Evolutionary conservation across 2,888 invertebrate species (phyloP).

Genomic region (Callyntrura sp.): DNA sequence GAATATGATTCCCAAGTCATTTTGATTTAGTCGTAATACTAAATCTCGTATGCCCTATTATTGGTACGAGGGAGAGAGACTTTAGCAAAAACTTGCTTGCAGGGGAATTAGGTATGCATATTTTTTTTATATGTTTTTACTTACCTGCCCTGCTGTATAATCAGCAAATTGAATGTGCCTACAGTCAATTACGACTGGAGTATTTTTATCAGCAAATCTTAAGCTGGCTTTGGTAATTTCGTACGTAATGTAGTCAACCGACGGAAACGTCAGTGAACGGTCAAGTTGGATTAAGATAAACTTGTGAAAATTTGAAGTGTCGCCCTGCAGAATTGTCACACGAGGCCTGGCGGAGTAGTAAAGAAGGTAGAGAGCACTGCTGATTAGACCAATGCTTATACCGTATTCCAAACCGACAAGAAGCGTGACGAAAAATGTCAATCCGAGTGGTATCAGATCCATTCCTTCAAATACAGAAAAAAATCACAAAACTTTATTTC

Average conservation of each 20-base stretch:
- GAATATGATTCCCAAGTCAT: slow-evolving; percentile 80
- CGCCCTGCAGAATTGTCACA: slow-evolving; percentile 88
- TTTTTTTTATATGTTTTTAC: neutral
- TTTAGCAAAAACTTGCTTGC: too few species aligned
- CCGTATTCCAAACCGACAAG: slow-evolving; percentile 94
- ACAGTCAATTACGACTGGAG: slow-evolving; percentile 95
- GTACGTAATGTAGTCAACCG: slow-evolving; percentile 94
- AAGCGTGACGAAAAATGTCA: slow-evolving; percentile 94
- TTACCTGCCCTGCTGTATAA: slow-evolving; percentile 93
- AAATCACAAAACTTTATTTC: slow-evolving; percentile 18
- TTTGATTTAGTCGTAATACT: slow-evolving; percentile 79
- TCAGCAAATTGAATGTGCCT: slow-evolving; percentile 95
- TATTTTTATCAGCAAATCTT: slow-evolving; percentile 88
- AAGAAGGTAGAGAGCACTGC: slow-evolving; percentile 93
- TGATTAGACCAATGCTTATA: slow-evolving; percentile 92
- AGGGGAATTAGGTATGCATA: neutral
- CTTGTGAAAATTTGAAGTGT: slow-evolving; percentile 83
- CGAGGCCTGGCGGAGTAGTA: slow-evolving; percentile 95
- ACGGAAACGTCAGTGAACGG: slow-evolving; percentile 95
- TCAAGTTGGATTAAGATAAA: slow-evolving; percentile 82
- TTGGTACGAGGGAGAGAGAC: too few species aligned
- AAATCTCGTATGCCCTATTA: slow-evolving; percentile 81
- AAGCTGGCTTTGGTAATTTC: slow-evolving; percentile 91
- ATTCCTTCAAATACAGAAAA: slow-evolving; percentile 88
- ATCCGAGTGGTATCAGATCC: slow-evolving; percentile 93